A percentile compares a stretch with the other conserved stretches of the same genome.
Evolutionary conservation across 2,113 vertebrate species (phyloP).

Genomic region (Bungarus multicinctus): DNA sequence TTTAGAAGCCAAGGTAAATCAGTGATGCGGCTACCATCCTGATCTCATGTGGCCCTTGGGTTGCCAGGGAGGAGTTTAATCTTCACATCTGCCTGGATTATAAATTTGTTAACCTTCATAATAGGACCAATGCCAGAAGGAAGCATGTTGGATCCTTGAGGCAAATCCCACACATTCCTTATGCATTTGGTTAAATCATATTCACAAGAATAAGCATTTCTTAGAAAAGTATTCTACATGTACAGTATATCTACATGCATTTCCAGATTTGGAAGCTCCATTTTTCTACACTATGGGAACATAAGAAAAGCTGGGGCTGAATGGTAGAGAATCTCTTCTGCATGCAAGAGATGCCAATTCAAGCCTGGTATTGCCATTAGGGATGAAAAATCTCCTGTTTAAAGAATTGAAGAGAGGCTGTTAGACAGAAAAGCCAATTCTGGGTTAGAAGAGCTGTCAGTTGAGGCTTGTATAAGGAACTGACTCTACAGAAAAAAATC

Average conservation of each 20-base stretch:
- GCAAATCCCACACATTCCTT: neutral
- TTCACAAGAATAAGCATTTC: neutral
- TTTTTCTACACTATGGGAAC: neutral
- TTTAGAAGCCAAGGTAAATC: neutral
- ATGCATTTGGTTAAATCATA: neutral
- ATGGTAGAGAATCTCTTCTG: neutral
- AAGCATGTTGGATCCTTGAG: neutral
- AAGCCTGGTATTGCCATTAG: neutral
- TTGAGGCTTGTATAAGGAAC: neutral
- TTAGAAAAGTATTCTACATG: neutral
- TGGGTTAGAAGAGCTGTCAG: neutral
- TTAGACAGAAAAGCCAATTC: neutral
- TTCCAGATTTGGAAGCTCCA: neutral
- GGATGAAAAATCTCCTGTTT: neutral
- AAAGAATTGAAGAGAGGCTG: neutral
- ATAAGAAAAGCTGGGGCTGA: neutral
- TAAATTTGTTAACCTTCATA: neutral
- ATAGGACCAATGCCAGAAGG: neutral
- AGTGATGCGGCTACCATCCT: accelerated
- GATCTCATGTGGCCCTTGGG: neutral
- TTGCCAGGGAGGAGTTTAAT: neutral
- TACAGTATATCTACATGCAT: neutral
- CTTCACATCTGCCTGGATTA: neutral
- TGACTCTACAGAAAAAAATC: neutral
- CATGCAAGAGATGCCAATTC: neutral